These are phyloP conservation scores for Galaxias olidus DNA, from an alignment of 2,797 vertebrate genomes.

Conservation along the genomic window DNA sequence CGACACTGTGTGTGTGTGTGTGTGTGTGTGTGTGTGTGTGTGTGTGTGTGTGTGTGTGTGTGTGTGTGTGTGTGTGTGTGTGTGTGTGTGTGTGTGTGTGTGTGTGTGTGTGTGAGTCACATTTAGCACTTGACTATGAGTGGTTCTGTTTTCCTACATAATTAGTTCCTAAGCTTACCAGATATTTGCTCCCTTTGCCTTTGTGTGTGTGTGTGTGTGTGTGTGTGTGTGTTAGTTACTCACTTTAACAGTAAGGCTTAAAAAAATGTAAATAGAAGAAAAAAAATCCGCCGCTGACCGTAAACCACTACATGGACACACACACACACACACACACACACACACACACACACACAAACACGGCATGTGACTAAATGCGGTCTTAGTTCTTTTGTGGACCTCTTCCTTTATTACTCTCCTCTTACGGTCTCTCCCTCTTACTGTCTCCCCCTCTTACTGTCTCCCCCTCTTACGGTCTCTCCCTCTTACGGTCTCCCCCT, in stretches of 20 bases:
- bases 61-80: conserved; percentile 19
- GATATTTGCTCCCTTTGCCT: background rate
- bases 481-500: no score
- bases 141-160: conserved; percentile 6
- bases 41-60: conserved; percentile 16
- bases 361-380: conserved; percentile 22
- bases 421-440: background rate
- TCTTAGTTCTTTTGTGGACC: conserved; percentile 21
- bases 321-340: conserved; percentile 18
- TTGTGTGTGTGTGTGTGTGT: conserved; percentile 14
- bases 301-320: background rate
- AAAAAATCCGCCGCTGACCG: no score
- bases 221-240: background rate
- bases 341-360: background rate
- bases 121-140: conserved; percentile 20
- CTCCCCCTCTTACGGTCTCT: no score
- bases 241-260: no score
- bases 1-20: conserved; percentile 22
- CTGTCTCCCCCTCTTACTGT: background rate
- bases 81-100: background rate
- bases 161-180: conserved; percentile 1
- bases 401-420: no score
- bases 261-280: no score
- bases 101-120: conserved; percentile 26
- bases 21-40: background rate